Base-by-base conservation (phyloP, 2,888 invertebrate species). In the Polyommatus iphigenia region DNA sequence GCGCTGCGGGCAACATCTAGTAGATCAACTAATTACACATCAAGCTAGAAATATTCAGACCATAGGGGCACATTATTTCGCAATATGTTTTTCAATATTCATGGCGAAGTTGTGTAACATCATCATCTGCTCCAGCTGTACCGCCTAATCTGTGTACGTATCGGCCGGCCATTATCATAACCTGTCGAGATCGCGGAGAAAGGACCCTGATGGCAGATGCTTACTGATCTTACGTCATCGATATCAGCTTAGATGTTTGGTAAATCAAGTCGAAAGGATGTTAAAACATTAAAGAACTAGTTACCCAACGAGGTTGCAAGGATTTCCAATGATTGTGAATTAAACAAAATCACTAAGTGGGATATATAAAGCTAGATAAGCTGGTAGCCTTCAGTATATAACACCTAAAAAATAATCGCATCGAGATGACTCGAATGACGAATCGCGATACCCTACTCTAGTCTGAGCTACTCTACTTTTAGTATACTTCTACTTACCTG, bases 61-160 rank as follows among this genome's bases (percentile, higher is more conserved):
- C 62, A 13, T 62, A 62, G 24, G 59, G 59, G 59, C 59, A 2
- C 13, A 24, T 62, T 20, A 62, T 62, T 62, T 62, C 20, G 24
- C 59, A 62, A 62, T 57, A n/a, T 20, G 24, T 62, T 24, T 62
- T 10, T 62, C 20, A 62, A 62, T 62, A 62, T 24, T 62, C 4
- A 62, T 62, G 7, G 24, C 59, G 59, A 62, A 62, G 62, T 62
- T 62, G 62, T 62, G 62, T 62, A 62, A 62, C 62, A 62, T 62
- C 62, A 62, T 2, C 62, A 24, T 20, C 62, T 24, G 62, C 50
- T 13, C 10, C 62, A 62, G 62, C 62, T 62, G 62, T 24, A 20
- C 20, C 7, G 24, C 10, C 24, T 10, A 59, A 20, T 59, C 59
- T 0, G 24, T 62, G 24, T 62, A 32, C 32, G 62, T 62, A 20